A percentile compares a stretch with the other conserved stretches of the same genome.
Evolutionary conservation across 2,888 invertebrate species (phyloP).

Genomic region (Tanytarsus gracilentus): DNA sequence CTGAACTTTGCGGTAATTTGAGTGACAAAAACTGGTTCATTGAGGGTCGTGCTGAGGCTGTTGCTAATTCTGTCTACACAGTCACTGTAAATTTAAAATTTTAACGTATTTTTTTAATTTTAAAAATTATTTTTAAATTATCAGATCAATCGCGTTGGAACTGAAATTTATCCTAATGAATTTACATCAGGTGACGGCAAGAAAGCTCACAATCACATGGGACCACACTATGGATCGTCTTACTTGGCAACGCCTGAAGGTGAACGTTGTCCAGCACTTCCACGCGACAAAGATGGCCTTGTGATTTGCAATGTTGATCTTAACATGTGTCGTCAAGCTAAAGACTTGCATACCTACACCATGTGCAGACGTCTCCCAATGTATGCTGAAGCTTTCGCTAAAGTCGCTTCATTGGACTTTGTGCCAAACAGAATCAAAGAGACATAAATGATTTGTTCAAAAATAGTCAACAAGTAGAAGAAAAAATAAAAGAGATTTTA

Average conservation of each 20-base stretch:
- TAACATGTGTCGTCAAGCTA: constrained; percentile 87
- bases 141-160: constrained; percentile 93
- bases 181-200: constrained; percentile 72
- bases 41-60: constrained; percentile 91
- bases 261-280: constrained; percentile 74
- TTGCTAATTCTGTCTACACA: constrained; percentile 91
- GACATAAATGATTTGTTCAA: not conserved
- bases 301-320: constrained; percentile 83
- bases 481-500: too few relatives aligned
- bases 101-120: not conserved
- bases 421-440: constrained; percentile 64
- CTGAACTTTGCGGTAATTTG: constrained; percentile 68
- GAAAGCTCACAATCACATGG: constrained; percentile 75
- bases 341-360: constrained; percentile 90
- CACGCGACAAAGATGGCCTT: constrained; percentile 69
- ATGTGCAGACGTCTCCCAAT: constrained; percentile 88
- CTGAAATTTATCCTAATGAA: constrained; percentile 67
- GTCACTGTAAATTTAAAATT: constrained; percentile 53
- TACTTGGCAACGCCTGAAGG: constrained; percentile 94
- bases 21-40: constrained; percentile 93
- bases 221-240: constrained; percentile 93
- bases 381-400: constrained; percentile 68
- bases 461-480: too few relatives aligned
- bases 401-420: constrained; percentile 62
- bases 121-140: constrained; percentile 33